Conservation (phyloP, 1,140 invertebrate species). For the Linepithema humile region DNA sequence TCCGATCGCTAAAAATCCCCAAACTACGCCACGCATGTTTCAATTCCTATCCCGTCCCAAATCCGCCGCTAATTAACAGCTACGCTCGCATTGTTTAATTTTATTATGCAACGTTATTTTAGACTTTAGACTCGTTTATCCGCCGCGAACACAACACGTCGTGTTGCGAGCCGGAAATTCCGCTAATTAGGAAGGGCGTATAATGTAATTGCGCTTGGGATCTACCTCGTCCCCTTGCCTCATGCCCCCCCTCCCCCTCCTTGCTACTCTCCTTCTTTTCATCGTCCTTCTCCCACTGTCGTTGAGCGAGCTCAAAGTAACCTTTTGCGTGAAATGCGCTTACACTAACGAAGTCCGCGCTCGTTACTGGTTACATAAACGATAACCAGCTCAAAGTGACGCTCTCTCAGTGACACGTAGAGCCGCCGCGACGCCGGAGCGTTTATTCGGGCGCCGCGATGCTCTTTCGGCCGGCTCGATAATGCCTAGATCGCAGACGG, state of each 20-base stretch:
- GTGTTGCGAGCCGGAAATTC: conserved; percentile 57
- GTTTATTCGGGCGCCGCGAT: conserved; percentile 38
- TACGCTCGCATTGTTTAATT: conserved; percentile 56
- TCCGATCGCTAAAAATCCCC: conserved; percentile 13
- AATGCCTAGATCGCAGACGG: conserved; percentile 23
- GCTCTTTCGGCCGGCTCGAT: not conserved
- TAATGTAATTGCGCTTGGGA: conserved; percentile 59
- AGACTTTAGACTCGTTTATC: conserved; percentile 58
- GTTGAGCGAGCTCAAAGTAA: conserved; percentile 58
- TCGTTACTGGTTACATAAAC: conserved; percentile 66
- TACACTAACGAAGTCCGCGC: conserved; percentile 51
- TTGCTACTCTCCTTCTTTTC: not conserved
- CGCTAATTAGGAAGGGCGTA: conserved; percentile 54
- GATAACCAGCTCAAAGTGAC: conserved; percentile 66
- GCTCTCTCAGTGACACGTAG: conserved; percentile 48
- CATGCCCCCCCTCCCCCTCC: not conserved
- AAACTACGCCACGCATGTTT: not conserved
- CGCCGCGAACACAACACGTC: conserved; percentile 45
- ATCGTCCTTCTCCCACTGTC: conserved; percentile 21
- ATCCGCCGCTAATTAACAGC: conserved; percentile 54
- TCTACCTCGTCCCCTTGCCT: not conserved
- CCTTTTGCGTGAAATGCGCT: conserved; percentile 57
- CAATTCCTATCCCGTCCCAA: conserved; percentile 33
- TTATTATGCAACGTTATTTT: conserved; percentile 60
- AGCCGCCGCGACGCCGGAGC: conserved; percentile 27